These are phyloP conservation scores for Parascotia fuliginaria DNA, from an alignment of 2,888 invertebrate genomes.

Conservation along the genomic window DNA sequence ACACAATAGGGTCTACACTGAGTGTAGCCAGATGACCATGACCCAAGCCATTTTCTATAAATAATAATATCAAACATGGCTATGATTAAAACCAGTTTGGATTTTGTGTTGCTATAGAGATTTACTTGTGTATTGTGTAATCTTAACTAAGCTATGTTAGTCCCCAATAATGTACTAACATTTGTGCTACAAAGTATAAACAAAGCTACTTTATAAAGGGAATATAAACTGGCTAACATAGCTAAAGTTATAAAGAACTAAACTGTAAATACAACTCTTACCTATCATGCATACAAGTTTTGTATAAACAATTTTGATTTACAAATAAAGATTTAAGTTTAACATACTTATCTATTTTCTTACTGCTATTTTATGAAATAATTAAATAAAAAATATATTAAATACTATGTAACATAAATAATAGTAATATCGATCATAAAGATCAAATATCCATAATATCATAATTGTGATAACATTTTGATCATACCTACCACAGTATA, in stretches of 20 bases:
- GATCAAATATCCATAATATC: no score
- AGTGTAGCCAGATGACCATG: slow-evolving; percentile 46
- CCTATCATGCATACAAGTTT: background rate
- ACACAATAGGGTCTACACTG: background rate
- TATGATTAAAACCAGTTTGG: slow-evolving; percentile 49
- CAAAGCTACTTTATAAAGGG: background rate
- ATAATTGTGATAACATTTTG: no score
- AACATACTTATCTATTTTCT: no score
- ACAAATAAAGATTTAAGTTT: no score
- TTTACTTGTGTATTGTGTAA: slow-evolving; percentile 11
- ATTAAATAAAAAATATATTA: no score
- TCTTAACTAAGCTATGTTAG: slow-evolving; percentile 9
- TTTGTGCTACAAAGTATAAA: background rate
- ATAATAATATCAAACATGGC: slow-evolving; percentile 36
- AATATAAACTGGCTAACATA: background rate
- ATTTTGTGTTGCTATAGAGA: background rate
- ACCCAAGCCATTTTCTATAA: slow-evolving; percentile 59
- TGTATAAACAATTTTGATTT: background rate
- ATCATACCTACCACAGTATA: no score
- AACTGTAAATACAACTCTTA: background rate
- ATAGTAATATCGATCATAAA: no score
- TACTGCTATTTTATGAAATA: no score
- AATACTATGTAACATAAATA: no score
- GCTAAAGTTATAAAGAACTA: background rate
- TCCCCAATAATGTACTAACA: slow-evolving; percentile 9